These are phyloP conservation scores for Aldrovandia affinis DNA, from an alignment of 2,797 vertebrate genomes.

Conservation along the genomic window DNA sequence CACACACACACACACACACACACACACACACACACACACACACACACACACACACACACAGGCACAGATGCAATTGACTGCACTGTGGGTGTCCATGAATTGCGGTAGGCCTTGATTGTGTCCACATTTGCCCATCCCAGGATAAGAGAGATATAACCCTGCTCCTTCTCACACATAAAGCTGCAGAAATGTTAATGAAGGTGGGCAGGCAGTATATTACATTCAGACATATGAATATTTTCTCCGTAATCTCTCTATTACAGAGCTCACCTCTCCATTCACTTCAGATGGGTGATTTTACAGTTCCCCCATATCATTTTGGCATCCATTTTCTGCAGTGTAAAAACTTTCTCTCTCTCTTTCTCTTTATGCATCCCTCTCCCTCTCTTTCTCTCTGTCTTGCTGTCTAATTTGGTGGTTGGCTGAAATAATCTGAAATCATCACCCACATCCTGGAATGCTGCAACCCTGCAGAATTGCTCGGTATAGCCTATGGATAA, in stretches of 20 bases:
- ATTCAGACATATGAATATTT: constrained; percentile 39
- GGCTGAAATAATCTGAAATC: too few relatives aligned
- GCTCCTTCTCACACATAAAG: constrained; percentile 40
- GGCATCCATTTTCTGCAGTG: not conserved
- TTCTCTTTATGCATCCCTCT: not conserved
- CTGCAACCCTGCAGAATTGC: too few relatives aligned
- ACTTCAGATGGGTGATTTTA: constrained; percentile 47
- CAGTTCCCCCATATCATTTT: constrained; percentile 26
- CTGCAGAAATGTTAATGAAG: constrained; percentile 46
- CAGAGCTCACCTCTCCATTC: constrained; percentile 49
- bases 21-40: not conserved
- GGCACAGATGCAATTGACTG: constrained; percentile 1
- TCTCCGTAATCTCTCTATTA: constrained; percentile 47
- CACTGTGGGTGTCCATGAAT: not conserved
- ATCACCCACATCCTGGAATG: too few relatives aligned
- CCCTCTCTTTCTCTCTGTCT: not conserved
- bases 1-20: not conserved
- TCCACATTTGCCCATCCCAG: not conserved
- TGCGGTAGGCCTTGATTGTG: not conserved
- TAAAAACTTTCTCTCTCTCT: not conserved
- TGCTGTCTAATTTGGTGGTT: too few relatives aligned
- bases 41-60: constrained; percentile 26
- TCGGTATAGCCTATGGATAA: too few relatives aligned
- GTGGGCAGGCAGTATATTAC: constrained; percentile 45
- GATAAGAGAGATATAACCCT: constrained; percentile 40